Base-by-base conservation (phyloP, 2,797 vertebrate genomes). In the Phyllotis vaccarum region DNA sequence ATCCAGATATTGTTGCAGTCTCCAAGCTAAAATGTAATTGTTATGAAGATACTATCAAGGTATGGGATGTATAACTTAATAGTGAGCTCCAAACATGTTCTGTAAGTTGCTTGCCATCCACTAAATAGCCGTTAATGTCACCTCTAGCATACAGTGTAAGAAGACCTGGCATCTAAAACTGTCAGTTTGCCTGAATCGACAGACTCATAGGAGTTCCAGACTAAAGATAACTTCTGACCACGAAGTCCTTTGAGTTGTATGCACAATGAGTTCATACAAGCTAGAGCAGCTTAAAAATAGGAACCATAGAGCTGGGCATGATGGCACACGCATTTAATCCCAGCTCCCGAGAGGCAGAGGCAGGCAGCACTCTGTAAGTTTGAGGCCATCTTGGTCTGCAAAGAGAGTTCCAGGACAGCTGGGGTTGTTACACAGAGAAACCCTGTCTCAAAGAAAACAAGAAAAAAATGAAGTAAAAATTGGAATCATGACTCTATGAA, bases 1-100 rank as follows among this genome's bases (percentile, higher is more conserved):
- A 93, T 89, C 62, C n/a, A 91, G 21, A 80, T 64, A 40, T 60
- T 64, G 90, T 60, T 89, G 86, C 27, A 74, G 88, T 90, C 78
- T 83, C 75, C 68, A 91, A 37, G 46, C 21, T 90, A 72, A 86
- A 86, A 37, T 2, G 21, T 79, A 90, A 93, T 91, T 89, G 54
- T 64, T 58, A 83, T n/a, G 75, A 91, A 91, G 76, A 75, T 64
- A 58, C 58, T 89, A 43, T 91, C 43, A 94, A 58, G 54, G 79
- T 46, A 86, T 58, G 60, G 74, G 75, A 66, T 75, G 40, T 62
- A 52, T 49, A 76, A 80, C 79, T 76, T 86, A 90, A 82, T 60
- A 78, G 31, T n/a, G 10, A 92, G 43, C 52, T 60, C 29, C n/a
- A 93, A 37, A 24, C 17, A 90, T 54, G 64, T 88, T 40, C 74